Conservation (phyloP, 1,140 invertebrate species). For the Teleopsis dalmanni region DNA sequence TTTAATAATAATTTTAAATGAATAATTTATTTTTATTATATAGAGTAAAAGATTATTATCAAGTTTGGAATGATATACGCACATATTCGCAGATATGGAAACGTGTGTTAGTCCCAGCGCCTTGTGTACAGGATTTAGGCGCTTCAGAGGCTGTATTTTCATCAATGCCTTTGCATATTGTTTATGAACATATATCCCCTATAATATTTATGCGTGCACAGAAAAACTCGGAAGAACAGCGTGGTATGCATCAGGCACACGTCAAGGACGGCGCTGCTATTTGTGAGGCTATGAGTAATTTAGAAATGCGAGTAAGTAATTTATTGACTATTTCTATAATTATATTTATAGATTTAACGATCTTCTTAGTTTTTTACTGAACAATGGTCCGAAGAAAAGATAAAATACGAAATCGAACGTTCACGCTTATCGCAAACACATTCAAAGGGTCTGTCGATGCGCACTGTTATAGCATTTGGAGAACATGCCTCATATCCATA, state of each 20-base stretch:
- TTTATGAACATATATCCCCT: conserved; percentile 58
- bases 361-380: conserved; percentile 32
- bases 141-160: conserved; percentile 69
- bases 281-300: conserved; percentile 80
- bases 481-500: conserved; percentile 85
- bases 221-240: conserved; percentile 77
- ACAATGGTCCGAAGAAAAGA: conserved; percentile 61
- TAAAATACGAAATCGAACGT: conserved; percentile 57
- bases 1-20: neutral
- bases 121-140: conserved; percentile 62
- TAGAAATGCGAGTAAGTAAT: conserved; percentile 60
- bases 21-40: conserved; percentile 4
- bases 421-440: conserved; percentile 60
- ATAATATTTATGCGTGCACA: conserved; percentile 74
- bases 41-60: conserved; percentile 62
- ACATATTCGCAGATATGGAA: conserved; percentile 59
- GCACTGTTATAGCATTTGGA: conserved; percentile 84
- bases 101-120: conserved; percentile 62
- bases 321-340: neutral
- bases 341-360: no score
- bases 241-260: conserved; percentile 82
- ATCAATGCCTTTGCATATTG: conserved; percentile 54
- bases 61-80: conserved; percentile 61
- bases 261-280: conserved; percentile 80
- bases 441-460: conserved; percentile 68